A percentile compares a stretch with the other conserved stretches of the same genome.
These are phyloP conservation scores for Corydoras maculifer DNA, from an alignment of 2,113 vertebrate genomes.

Conservation along the genomic window DNA sequence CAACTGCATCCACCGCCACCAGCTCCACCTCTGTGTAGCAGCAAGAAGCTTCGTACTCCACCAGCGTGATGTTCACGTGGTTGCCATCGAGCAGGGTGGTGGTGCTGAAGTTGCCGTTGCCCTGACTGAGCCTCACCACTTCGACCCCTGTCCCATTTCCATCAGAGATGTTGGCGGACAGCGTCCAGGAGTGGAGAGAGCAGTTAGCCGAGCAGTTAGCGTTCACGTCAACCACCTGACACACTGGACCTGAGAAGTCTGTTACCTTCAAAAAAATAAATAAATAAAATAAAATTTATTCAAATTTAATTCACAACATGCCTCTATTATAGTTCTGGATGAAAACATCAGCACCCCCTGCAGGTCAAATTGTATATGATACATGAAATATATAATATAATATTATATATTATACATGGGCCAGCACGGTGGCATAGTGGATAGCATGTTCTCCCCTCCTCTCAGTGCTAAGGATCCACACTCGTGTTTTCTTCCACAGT, in stretches of 20 bases:
- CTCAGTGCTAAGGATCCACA: too few relatives aligned
- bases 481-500: too few relatives aligned
- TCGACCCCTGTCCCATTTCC: slow-evolving; percentile 56
- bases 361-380: too few relatives aligned
- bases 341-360: too few relatives aligned
- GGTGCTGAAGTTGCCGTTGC: slow-evolving; percentile 55
- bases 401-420: too few relatives aligned
- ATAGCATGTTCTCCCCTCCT: too few relatives aligned
- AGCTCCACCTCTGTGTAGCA: slow-evolving; percentile 54
- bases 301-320: background rate
- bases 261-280: slow-evolving; percentile 45
- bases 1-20: slow-evolving; percentile 52
- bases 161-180: slow-evolving; percentile 53
- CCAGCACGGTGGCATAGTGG: too few relatives aligned
- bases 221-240: slow-evolving; percentile 36
- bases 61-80: slow-evolving; percentile 46
- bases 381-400: too few relatives aligned
- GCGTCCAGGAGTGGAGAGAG: slow-evolving; percentile 47
- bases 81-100: slow-evolving; percentile 27
- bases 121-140: slow-evolving; percentile 41
- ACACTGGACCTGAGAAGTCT: slow-evolving; percentile 51
- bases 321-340: background rate
- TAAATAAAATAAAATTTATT: background rate
- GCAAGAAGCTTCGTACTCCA: slow-evolving; percentile 57
- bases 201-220: slow-evolving; percentile 42